Evolutionary conservation across 2,113 vertebrate species (phyloP).

Genomic region (Varanus komodoensis): DNA sequence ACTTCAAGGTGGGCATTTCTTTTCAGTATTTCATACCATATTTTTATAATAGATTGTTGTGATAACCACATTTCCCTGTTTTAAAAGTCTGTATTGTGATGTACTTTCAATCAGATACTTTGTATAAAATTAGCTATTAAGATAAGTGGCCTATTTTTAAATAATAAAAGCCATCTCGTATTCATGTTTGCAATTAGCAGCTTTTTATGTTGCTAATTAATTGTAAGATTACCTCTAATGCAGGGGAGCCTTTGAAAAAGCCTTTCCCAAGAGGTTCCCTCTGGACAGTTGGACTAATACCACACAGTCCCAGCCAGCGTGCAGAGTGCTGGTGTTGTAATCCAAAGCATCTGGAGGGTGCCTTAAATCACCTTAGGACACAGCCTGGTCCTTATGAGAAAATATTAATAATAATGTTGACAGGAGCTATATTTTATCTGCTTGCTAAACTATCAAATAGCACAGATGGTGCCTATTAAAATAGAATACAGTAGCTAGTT

Average conservation of each 20-base stretch:
- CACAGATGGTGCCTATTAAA: neutral
- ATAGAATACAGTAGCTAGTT: conserved; percentile 2
- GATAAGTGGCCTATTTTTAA: neutral
- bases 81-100: neutral
- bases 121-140: neutral
- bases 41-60: neutral
- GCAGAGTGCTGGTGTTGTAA: neutral
- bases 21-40: neutral
- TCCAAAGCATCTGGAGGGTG: no score
- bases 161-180: neutral
- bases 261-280: no score
- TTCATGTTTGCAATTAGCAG: neutral
- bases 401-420: neutral
- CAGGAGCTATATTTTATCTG: neutral
- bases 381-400: neutral
- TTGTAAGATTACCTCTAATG: neutral
- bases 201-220: neutral
- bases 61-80: neutral
- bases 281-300: no score
- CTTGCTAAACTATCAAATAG: neutral
- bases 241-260: neutral
- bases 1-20: neutral
- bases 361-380: no score
- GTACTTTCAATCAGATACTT: no score
- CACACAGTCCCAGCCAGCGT: no score